Evolutionary conservation across 2,888 invertebrate species (phyloP), one percentile per base, ranked within the genome.

Genomic region (Scaptomyza reducta): DNA sequence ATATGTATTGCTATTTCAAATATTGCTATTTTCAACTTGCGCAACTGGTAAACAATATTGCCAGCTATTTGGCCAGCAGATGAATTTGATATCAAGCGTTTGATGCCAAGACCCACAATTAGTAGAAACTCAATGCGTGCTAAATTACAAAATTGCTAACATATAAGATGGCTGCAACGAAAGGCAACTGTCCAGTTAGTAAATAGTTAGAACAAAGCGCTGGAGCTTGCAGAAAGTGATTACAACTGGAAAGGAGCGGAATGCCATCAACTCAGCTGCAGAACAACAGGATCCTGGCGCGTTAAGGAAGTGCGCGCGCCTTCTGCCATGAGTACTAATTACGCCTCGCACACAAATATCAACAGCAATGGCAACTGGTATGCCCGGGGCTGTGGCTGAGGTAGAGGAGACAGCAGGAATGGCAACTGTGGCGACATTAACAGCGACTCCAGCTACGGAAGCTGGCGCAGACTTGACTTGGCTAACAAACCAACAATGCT

Each of bases 301-400:
- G 66, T 71, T 46, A 57, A 70, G 88, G 84, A 86, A 86, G 84
- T 80, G 54, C 70, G 64, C 70, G 64, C 87, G 22, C 87, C 87
- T 77, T 86, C 74, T 88, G 82, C 88, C 87, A 88, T 49, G 74
- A 65, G 87, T 88, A 86, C 82, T 83, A 83, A 83, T 83, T 83
- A 83, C 87, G 88, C 65, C 55, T 67, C 70, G 71, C 84, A 55
- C 70, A 78, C 75, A 70, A 75, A 74, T 74, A 77, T 74, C 74
- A 73, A 77, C 77, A 58, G 74, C 54, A 73, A 65, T 29, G 49
- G 60, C 27, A 27, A 31, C 46, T 49, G 38, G 40, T 46, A 49
- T 35, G 67, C 31, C 27, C 13, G 38, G n/a, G 42, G 59, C 33
- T 16, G 29, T 13, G 25, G 29, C 25, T 35, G 50, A 40, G n/a